Conservation (phyloP, 1,140 invertebrate species). For the Papilio dardanus region DNA sequence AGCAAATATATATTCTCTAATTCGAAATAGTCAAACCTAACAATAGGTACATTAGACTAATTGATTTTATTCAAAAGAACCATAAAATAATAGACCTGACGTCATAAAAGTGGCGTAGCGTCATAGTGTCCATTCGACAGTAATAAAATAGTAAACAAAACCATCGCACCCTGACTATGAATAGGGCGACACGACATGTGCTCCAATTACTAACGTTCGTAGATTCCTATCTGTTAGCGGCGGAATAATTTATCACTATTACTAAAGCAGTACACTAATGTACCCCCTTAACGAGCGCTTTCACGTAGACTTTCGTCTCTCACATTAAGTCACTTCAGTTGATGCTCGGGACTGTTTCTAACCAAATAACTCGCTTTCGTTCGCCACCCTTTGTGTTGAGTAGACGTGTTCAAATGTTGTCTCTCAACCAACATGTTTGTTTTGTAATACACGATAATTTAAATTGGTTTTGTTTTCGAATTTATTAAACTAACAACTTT, state of each 20-base stretch:
- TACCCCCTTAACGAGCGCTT: conserved; percentile 36
- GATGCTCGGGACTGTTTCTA: conserved; percentile 14
- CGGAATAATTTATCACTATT: conserved; percentile 38
- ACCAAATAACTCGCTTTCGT: conserved; percentile 1
- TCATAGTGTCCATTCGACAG: background rate
- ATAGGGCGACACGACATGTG: conserved; percentile 28
- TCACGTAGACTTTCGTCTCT: conserved; percentile 30
- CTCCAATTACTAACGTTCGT: conserved; percentile 32
- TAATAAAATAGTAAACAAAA: background rate
- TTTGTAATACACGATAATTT: background rate
- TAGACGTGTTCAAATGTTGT: background rate
- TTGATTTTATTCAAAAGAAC: no score
- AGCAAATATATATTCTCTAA: no score
- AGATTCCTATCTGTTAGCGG: conserved; percentile 35
- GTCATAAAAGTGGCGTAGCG: background rate
- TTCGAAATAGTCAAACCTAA: no score
- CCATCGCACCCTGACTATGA: background rate
- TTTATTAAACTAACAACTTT: background rate
- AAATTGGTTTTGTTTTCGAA: background rate
- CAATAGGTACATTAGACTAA: no score
- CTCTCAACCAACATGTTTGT: background rate
- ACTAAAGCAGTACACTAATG: conserved; percentile 35
- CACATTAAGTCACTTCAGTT: conserved; percentile 29
- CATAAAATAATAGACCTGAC: background rate
- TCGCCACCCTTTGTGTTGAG: background rate